Conservation (phyloP, 2,888 invertebrate species). For the Caenorhabditis imperialis region DNA sequence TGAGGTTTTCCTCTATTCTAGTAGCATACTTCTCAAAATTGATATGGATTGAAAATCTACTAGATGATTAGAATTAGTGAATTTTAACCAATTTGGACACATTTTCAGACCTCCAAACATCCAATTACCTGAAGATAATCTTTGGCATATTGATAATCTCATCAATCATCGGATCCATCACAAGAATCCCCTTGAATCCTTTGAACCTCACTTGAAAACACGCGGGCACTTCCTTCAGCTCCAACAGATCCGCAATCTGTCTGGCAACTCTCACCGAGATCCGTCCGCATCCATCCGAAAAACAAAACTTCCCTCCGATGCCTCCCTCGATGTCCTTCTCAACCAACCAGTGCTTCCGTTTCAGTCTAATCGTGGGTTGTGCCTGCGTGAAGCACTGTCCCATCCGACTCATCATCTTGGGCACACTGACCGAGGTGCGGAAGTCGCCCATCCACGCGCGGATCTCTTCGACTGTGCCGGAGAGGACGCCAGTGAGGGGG, state of each 20-base stretch:
- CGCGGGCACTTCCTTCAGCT: slow-evolving; percentile 59
- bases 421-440: slow-evolving; percentile 59
- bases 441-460: slow-evolving; percentile 72
- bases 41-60: too few relatives aligned
- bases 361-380: slow-evolving; percentile 52
- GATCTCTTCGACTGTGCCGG: slow-evolving; percentile 45
- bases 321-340: slow-evolving; percentile 58
- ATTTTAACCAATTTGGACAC: too few relatives aligned
- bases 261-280: slow-evolving; percentile 15
- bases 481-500: slow-evolving; percentile 32
- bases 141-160: slow-evolving; percentile 15
- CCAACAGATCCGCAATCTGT: slow-evolving; percentile 35
- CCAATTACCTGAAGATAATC: slow-evolving; percentile 40
- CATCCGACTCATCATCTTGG: slow-evolving; percentile 78
- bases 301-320: slow-evolving; percentile 50
- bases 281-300: slow-evolving; percentile 70
- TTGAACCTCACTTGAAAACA: slow-evolving; percentile 71
- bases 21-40: too few relatives aligned
- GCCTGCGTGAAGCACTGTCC: slow-evolving; percentile 79
- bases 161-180: slow-evolving; percentile 65
- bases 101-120: too few relatives aligned
- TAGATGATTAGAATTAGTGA: too few relatives aligned
- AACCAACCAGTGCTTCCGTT: slow-evolving; percentile 44
- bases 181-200: slow-evolving; percentile 76
- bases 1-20: too few relatives aligned